Base-by-base conservation (phyloP, 2,113 vertebrate genomes). In the Anolis carolinensis region DNA sequence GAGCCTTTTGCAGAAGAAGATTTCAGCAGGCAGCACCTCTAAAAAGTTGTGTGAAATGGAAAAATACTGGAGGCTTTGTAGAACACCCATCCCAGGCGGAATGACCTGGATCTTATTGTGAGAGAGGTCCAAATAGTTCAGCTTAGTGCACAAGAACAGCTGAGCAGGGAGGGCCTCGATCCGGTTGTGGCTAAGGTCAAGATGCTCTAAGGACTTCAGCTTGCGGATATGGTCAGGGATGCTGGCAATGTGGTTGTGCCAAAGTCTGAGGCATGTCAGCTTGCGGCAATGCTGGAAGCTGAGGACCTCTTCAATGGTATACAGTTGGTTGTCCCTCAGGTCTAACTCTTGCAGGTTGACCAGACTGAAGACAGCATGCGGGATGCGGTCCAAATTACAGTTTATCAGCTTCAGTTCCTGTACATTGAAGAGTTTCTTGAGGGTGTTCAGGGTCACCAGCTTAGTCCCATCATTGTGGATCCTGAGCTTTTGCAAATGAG, bases 281-380 rank as follows among this genome's bases (percentile, higher is more conserved):
- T 97, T 97, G 18, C 93, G 94, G 78, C 97, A 98, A 87, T 98
- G 98, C 93, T 98, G 98, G 85, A 98, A 94, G 79, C 98, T 98
- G 32, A 98, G 95, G 74, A 98, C 97, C 93, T 98, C 98, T 88
- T 98, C 98, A 2, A 98, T 97, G 1, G 97, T 97, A 71, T 94
- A 96, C 10, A 98, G 95, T 88, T 95, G 97, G 93, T 98, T 98
- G 23, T 97, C 97, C 73, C 93, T 96, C 65, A 98, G 95, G 92
- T 98, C 97, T 63, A 98, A 86, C 87, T 97, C 97, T 91, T 98
- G 97, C 71, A 98, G 91, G 0, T 96, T 97, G 1, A 86, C 92
- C 59, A 98, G 95, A 90, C 97, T 98, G 92, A 98, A 98, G 67
- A 98, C 89, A 0, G 98, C 97, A 0, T 97, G 98, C 2, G 98